Evolutionary conservation across 2,797 vertebrate genomes (phyloP).

Genomic region (Manis crassicaudata): DNA sequence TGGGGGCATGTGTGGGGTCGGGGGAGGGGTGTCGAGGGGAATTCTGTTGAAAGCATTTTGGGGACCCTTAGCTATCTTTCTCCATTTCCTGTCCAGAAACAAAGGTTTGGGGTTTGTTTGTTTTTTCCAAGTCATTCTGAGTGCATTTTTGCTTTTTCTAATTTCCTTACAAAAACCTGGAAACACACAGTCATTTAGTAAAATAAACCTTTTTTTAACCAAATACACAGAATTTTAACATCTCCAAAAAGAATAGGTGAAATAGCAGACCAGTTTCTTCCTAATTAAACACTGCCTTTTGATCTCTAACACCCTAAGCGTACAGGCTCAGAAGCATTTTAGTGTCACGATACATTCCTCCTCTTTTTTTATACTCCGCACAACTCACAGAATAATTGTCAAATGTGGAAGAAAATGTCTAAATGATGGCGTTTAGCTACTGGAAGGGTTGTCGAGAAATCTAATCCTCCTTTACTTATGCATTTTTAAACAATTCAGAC

Average conservation of each 20-base stretch:
- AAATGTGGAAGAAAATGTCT: constrained; percentile 43
- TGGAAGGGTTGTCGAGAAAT: constrained; percentile 47
- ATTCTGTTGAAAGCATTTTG: not conserved
- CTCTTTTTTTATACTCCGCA: not conserved
- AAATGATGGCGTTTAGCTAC: constrained; percentile 25
- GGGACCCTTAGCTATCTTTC: not conserved
- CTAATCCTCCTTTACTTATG: constrained; percentile 10
- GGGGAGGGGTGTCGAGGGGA: rapidly evolving
- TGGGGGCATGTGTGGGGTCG: rapidly evolving
- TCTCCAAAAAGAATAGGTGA: not conserved
- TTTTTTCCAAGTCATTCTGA: not conserved
- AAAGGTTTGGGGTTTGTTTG: not conserved
- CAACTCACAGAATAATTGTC: not conserved
- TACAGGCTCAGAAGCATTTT: not conserved
- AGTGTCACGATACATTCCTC: not conserved
- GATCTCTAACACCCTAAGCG: not conserved
- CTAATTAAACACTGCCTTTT: constrained; percentile 8
- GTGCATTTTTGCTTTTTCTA: constrained; percentile 14
- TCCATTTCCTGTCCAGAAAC: not conserved
- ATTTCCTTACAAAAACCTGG: constrained; percentile 18
- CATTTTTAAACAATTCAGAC: constrained; percentile 58
- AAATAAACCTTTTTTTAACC: constrained; percentile 42
- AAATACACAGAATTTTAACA: constrained; percentile 8
- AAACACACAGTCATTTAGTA: not conserved
- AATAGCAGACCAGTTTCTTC: not conserved